Conservation (phyloP, 2,797 vertebrate genomes). For the Bovichtus variegatus region DNA sequence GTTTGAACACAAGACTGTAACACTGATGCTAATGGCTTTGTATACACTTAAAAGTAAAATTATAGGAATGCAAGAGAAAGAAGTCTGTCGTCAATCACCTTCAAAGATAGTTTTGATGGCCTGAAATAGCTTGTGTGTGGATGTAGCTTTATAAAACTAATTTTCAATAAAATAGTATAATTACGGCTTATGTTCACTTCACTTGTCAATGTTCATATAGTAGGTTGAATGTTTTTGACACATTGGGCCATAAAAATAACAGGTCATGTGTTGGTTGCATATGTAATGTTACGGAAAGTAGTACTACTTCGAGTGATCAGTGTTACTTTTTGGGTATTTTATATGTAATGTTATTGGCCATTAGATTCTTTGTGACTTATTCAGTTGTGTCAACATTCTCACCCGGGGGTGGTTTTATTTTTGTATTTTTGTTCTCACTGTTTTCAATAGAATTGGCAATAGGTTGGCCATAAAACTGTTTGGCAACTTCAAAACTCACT, state of each 20-base stretch:
- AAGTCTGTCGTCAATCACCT: background rate
- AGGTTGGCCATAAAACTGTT: background rate
- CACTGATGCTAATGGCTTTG: background rate
- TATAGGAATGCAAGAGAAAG: too few species aligned
- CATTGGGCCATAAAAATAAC: background rate
- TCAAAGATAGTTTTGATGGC: too few species aligned
- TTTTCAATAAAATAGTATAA: too few species aligned
- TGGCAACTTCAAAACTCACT: conserved; percentile 1
- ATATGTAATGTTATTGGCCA: background rate
- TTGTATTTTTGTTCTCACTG: background rate
- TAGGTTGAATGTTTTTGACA: background rate
- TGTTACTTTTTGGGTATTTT: too few species aligned
- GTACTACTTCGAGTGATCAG: too few species aligned
- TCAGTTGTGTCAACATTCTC: background rate
- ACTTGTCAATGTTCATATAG: too few species aligned
- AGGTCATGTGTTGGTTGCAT: background rate
- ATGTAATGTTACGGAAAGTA: too few species aligned
- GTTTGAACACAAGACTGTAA: background rate
- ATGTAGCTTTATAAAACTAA: too few species aligned
- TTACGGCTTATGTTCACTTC: too few species aligned
- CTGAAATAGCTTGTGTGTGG: too few species aligned
- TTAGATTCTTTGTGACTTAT: background rate
- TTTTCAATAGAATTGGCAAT: background rate
- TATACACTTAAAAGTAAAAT: background rate
- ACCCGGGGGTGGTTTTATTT: conserved; percentile 11